A percentile compares a stretch with the other conserved stretches of the same genome.
These are phyloP conservation scores for Caenorhabditis brenneri DNA, from an alignment of 1,140 invertebrate genomes.

Conservation along the genomic window DNA sequence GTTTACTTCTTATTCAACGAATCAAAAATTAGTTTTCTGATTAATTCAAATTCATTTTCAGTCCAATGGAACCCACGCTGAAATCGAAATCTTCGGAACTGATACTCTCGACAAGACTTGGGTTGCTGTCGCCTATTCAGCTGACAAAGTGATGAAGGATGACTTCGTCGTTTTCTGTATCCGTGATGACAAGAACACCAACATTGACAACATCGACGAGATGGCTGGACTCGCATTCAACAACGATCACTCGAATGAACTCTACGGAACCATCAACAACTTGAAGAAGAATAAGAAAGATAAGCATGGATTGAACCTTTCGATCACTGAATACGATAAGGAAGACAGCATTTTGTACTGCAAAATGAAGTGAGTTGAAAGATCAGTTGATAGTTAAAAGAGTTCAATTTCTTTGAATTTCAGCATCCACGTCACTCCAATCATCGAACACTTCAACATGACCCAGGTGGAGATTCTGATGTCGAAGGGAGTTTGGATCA, in stretches of 20 bases:
- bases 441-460: conserved; percentile 11
- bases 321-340: conserved; percentile 1
- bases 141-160: conserved; percentile 3
- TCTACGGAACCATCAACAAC: not conserved
- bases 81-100: conserved; percentile 31
- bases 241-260: not conserved
- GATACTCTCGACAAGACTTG: not conserved
- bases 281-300: not conserved
- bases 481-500: not conserved
- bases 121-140: not conserved
- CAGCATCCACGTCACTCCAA: not conserved
- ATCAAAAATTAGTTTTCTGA: not conserved
- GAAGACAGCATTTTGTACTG: not conserved
- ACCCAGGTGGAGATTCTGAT: conserved; percentile 15
- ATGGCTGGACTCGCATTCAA: conserved; percentile 4
- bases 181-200: not conserved
- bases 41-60: not conserved
- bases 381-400: not conserved
- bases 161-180: conserved; percentile 25
- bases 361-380: not conserved
- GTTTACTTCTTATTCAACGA: not conserved
- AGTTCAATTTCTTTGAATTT: not conserved
- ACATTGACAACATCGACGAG: not conserved
- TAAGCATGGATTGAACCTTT: not conserved
- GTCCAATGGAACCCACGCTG: conserved; percentile 6